These are phyloP conservation scores for Phasia obesa DNA, from an alignment of 2,888 invertebrate species.

Conservation along the genomic window DNA sequence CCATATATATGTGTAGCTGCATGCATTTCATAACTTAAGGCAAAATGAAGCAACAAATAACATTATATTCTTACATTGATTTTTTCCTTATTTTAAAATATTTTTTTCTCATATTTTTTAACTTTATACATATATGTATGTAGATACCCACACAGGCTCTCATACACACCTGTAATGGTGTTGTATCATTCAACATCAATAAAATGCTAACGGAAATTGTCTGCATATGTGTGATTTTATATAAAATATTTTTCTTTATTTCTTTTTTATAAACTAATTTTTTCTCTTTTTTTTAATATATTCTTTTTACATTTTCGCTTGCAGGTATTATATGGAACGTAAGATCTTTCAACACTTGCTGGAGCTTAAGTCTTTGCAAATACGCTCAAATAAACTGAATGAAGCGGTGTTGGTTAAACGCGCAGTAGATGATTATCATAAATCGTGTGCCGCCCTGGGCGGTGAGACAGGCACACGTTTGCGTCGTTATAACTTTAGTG, in stretches of 20 bases:
- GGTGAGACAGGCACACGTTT: slow-evolving; percentile 82
- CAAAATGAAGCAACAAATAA: slow-evolving; percentile 55
- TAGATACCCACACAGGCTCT: not conserved
- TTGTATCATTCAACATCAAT: not conserved
- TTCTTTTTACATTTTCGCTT: slow-evolving; percentile 72
- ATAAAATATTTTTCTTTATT: slow-evolving; percentile 30
- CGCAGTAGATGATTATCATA: slow-evolving; percentile 92
- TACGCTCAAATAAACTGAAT: slow-evolving; percentile 93
- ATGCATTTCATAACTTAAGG: slow-evolving; percentile 31
- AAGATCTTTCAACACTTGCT: slow-evolving; percentile 96
- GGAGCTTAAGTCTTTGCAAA: slow-evolving; percentile 95
- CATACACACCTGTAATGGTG: not conserved
- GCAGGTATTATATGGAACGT: slow-evolving; percentile 93
- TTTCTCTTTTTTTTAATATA: not conserved
- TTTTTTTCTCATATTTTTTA: slow-evolving; percentile 29
- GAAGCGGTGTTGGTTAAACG: slow-evolving; percentile 94
- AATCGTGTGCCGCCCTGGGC: slow-evolving; percentile 87
- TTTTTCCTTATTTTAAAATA: slow-evolving; percentile 34
- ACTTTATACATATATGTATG: not conserved
- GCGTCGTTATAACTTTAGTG: slow-evolving; percentile 86
- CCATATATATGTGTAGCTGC: not conserved
- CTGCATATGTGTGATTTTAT: slow-evolving; percentile 48
- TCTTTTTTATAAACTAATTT: not conserved
- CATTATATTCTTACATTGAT: slow-evolving; percentile 28
- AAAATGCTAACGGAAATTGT: slow-evolving; percentile 19